These are phyloP conservation scores for Lamellibrachia satsuma DNA, from an alignment of 2,888 invertebrate genomes.

Conservation along the genomic window DNA sequence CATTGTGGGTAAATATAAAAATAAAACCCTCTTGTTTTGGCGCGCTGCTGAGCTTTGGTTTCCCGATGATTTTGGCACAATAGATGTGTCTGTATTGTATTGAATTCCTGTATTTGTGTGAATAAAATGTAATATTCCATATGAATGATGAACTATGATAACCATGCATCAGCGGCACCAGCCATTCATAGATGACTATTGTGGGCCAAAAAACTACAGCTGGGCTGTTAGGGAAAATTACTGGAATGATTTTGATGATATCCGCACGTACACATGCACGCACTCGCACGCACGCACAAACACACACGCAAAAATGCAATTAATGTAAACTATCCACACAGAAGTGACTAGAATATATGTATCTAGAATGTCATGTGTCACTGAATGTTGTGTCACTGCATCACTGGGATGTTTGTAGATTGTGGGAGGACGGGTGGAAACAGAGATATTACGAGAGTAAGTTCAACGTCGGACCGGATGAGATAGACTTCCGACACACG, in stretches of 20 bases:
- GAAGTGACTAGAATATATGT: too few relatives aligned
- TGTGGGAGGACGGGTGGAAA: slow-evolving; percentile 95
- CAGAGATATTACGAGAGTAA: slow-evolving; percentile 89
- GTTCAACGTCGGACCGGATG: slow-evolving; percentile 66
- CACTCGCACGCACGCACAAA: too few relatives aligned
- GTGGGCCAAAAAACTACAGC: not conserved
- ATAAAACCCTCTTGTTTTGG: not conserved
- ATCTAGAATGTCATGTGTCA: too few relatives aligned
- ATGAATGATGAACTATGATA: not conserved
- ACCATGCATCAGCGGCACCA: not conserved
- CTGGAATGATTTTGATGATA: not conserved
- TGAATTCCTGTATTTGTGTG: not conserved
- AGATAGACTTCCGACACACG: slow-evolving; percentile 82
- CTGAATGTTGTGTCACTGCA: too few relatives aligned
- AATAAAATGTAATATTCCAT: not conserved
- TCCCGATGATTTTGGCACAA: too few relatives aligned
- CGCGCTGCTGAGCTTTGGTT: too few relatives aligned
- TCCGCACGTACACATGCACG: not conserved
- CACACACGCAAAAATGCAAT: too few relatives aligned
- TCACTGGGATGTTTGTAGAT: slow-evolving; percentile 39
- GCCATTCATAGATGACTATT: not conserved
- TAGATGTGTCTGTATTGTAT: not conserved
- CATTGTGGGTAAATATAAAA: not conserved
- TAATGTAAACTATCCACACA: too few relatives aligned
- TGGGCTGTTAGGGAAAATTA: not conserved